A percentile compares a stretch with the other conserved stretches of the same genome.
phyloP scores from a whole-genome alignment of 2,113 vertebrate genomes.

The Pseudopipra pipra region DNA sequence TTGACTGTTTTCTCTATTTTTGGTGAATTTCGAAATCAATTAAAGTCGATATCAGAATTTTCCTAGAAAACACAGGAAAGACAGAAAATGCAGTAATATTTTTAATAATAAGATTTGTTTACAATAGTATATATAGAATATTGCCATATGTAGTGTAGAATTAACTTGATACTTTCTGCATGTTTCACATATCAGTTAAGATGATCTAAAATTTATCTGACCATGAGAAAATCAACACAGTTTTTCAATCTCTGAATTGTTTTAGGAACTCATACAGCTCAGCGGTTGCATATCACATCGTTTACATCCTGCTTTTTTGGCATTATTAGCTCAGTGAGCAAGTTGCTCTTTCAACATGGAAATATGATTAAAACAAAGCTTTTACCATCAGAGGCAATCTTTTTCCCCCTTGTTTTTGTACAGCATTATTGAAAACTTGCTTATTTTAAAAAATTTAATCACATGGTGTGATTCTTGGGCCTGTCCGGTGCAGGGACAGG shows the following conservation, averaged over 20 bases:
- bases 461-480: neutral
- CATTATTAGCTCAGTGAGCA: neutral
- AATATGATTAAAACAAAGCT: neutral
- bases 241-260: neutral
- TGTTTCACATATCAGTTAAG: accelerated
- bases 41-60: neutral
- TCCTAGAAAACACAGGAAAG: neutral
- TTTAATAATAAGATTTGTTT: neutral
- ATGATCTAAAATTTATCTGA: neutral
- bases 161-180: neutral
- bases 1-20: neutral
- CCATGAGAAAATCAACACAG: neutral
- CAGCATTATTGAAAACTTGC: neutral
- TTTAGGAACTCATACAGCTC: neutral
- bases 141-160: neutral
- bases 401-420: neutral
- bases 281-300: neutral
- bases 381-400: neutral
- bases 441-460: neutral
- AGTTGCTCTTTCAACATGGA: neutral
- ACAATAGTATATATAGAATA: neutral
- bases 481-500: neutral
- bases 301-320: neutral
- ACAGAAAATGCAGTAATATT: neutral
- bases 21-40: neutral